These are phyloP conservation scores for Dicrurus megarhynchus DNA, from an alignment of 2,113 vertebrate genomes.

Conservation along the genomic window DNA sequence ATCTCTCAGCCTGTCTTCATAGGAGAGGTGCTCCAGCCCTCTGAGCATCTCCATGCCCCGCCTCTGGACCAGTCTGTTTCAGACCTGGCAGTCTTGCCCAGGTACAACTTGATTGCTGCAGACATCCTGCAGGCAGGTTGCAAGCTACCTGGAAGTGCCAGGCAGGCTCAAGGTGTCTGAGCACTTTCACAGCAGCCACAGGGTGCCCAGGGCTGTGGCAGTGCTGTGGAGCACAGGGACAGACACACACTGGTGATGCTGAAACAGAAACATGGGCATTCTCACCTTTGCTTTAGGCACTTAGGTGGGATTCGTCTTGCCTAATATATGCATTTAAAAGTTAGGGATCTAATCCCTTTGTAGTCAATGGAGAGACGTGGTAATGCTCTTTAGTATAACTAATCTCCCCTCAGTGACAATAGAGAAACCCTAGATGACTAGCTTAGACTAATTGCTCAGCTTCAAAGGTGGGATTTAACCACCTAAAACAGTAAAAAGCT, in stretches of 20 bases:
- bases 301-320: not conserved
- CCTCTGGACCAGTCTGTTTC: not conserved
- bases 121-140: not conserved
- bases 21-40: not conserved
- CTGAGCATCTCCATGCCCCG: not conserved
- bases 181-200: accelerated
- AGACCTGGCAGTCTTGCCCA: not conserved
- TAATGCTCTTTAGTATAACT: constrained; percentile 45
- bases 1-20: not conserved
- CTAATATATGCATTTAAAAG: not conserved
- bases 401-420: constrained; percentile 9
- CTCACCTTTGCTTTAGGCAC: not conserved
- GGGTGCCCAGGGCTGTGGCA: accelerated
- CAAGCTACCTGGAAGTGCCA: not conserved
- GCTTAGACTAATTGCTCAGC: constrained; percentile 37
- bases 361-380: not conserved
- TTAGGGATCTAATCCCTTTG: constrained; percentile 2
- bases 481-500: constrained; percentile 1
- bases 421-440: constrained; percentile 15
- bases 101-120: not conserved
- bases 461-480: constrained; percentile 41
- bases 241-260: accelerated
- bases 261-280: not conserved
- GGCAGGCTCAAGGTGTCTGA: not conserved
- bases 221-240: not conserved